Base-by-base conservation (phyloP, 2,797 vertebrate genomes). In the Lindbergichthys nudifrons region DNA sequence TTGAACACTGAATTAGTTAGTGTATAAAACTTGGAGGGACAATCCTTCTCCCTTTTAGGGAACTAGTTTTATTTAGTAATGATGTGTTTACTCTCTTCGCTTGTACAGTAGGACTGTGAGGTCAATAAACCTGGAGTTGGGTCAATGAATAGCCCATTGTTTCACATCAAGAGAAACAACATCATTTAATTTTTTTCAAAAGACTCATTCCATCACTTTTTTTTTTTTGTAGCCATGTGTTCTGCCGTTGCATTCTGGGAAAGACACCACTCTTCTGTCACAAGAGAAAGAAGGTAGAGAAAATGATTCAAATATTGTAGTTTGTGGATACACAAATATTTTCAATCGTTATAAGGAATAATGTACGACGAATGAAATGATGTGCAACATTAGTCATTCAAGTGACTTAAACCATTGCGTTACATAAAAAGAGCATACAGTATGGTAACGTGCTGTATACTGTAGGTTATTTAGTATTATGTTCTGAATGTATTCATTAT, bases 161-260 rank as follows among this genome's bases (percentile, higher is more conserved):
- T 57, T 30, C 10, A 19, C 53, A 4, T 36, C 15, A 18, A 67
- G 41, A 52, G 39, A 47, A 60, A 54, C 19, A 53, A n/a, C 36
- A 19, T 16, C 10, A 41, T 15, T 56, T 23, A 41, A 60, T 26
- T 43, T 21, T 41, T 41, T 53, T 53, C 43, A 32, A 10, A 51
- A 59, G 46, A 46, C 14, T 70, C n/a, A 23, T 61, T 62, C 72
- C 32, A 61, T 32, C 42, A n/a, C 45, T 70, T 18, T 76, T 69
- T 21, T 11, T 60, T 64, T 69, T 21, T 11, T 60, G 64, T 73
- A 59, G 45, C 21, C n/a, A 43, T 41, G 42, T 47, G 48, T 43
- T 23, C 50, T 53, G 23, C 65, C 66, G 61, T 77, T 71, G 53
- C 52, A 61, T 73, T 65, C 66, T 80, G 70, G 76, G 70, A 70